Conservation (phyloP, 2,797 vertebrate species). For the Anniella stebbinsi region DNA sequence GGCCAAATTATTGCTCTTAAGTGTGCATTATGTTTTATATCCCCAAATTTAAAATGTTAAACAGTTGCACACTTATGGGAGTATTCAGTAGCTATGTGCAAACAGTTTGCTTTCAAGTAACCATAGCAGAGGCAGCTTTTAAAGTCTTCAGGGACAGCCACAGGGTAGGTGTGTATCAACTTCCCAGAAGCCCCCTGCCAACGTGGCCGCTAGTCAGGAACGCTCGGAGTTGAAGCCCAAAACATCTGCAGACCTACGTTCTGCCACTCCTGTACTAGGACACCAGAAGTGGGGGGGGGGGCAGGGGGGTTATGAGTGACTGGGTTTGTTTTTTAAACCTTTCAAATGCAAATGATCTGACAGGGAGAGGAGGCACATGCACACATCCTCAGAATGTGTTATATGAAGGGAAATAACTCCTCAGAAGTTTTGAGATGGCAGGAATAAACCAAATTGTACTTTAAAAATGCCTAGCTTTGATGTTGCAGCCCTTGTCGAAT, state of each 20-base stretch:
- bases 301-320: too few relatives aligned
- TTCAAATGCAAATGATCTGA: background rate
- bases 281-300: background rate
- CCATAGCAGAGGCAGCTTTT: background rate
- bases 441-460: background rate
- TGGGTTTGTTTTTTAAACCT: background rate
- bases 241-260: too few relatives aligned
- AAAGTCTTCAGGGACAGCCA: background rate
- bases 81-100: background rate
- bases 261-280: too few relatives aligned
- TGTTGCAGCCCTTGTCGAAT: conserved; percentile 49
- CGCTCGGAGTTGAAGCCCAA: too few relatives aligned
- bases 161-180: too few relatives aligned
- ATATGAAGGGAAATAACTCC: background rate
- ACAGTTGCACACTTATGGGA: background rate
- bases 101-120: background rate
- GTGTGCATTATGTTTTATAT: background rate
- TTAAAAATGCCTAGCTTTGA: background rate
- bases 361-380: background rate
- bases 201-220: too few relatives aligned
- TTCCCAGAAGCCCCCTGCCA: too few relatives aligned
- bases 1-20: background rate
- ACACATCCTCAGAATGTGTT: background rate
- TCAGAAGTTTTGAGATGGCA: background rate
- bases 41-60: background rate